A percentile compares a stretch with the other conserved stretches of the same genome.
Evolutionary conservation across 2,888 invertebrate species (phyloP).

Genomic region (Gymnosoma rotundatum): DNA sequence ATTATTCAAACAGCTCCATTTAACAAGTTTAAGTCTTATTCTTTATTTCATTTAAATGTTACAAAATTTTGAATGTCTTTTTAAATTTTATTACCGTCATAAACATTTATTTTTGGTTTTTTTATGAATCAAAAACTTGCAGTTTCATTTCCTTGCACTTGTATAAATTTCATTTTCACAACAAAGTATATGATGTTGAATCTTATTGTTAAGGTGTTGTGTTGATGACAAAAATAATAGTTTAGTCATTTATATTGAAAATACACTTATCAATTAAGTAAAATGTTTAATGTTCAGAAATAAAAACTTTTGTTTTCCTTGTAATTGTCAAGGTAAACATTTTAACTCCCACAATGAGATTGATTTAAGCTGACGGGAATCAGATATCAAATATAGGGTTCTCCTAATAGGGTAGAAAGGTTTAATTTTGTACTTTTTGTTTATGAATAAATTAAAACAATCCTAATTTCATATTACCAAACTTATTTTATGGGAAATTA

Average conservation of each 20-base stretch:
- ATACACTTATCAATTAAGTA: background rate
- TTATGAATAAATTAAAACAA: no score
- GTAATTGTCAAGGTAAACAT: background rate
- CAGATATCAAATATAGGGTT: background rate
- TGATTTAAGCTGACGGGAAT: background rate
- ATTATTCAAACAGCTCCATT: no score
- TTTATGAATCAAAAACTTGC: constrained; percentile 11
- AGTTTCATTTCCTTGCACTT: constrained; percentile 12
- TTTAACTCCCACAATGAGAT: background rate
- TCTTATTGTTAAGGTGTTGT: constrained; percentile 39
- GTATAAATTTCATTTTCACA: constrained; percentile 16
- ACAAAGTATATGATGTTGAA: constrained; percentile 45
- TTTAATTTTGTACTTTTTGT: no score
- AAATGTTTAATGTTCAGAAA: constrained; percentile 8
- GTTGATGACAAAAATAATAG: constrained; percentile 37
- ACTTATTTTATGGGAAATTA: no score
- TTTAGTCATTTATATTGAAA: background rate
- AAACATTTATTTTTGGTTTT: background rate
- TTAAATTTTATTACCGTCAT: constrained; percentile 12
- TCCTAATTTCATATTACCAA: no score
- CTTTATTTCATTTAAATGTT: no score
- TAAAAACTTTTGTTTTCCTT: constrained; percentile 1
- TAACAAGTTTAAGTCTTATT: no score
- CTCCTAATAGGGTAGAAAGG: no score
- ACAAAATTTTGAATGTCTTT: background rate